Conservation (phyloP, 1,140 invertebrate species). For the Phymastichus coffea region DNA sequence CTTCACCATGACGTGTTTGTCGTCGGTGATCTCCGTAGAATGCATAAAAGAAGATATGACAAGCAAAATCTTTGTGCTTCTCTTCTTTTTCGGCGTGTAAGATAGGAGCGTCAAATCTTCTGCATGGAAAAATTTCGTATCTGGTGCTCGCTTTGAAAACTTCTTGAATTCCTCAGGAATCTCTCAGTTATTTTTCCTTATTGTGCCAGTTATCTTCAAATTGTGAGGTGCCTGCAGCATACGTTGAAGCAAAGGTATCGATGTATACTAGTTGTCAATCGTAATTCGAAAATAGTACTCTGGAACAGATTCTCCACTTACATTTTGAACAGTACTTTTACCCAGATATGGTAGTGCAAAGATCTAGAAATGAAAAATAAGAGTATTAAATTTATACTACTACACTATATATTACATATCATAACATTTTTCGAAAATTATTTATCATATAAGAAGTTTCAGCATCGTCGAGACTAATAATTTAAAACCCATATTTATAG, state of each 20-base stretch:
- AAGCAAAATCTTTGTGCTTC: neutral
- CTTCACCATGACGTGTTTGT: neutral
- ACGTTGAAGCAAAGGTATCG: conserved; percentile 34
- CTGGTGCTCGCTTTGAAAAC: neutral
- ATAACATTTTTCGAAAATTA: too few relatives aligned
- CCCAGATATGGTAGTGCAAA: conserved; percentile 42
- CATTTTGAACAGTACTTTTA: conserved; percentile 32
- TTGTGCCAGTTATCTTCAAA: conserved; percentile 40
- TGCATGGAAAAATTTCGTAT: conserved; percentile 12
- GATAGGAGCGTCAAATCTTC: conserved; percentile 7
- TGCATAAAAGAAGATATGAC: neutral
- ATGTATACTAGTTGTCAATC: conserved; percentile 51
- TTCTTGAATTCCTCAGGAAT: conserved; percentile 40
- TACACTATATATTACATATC: too few relatives aligned
- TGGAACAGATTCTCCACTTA: conserved; percentile 28
- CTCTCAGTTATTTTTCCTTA: conserved; percentile 40
- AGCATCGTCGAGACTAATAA: conserved; percentile 40
- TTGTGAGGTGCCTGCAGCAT: conserved; percentile 37
- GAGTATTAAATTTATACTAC: too few relatives aligned
- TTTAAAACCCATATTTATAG: conserved; percentile 39
- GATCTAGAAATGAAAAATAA: too few relatives aligned
- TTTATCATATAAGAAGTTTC: conserved; percentile 35
- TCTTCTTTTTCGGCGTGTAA: conserved; percentile 4
- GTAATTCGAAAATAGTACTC: conserved; percentile 41
- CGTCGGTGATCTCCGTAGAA: neutral